Base-by-base conservation (phyloP, 2,797 vertebrate species). In the Hippopotamyrus pictus region DNA sequence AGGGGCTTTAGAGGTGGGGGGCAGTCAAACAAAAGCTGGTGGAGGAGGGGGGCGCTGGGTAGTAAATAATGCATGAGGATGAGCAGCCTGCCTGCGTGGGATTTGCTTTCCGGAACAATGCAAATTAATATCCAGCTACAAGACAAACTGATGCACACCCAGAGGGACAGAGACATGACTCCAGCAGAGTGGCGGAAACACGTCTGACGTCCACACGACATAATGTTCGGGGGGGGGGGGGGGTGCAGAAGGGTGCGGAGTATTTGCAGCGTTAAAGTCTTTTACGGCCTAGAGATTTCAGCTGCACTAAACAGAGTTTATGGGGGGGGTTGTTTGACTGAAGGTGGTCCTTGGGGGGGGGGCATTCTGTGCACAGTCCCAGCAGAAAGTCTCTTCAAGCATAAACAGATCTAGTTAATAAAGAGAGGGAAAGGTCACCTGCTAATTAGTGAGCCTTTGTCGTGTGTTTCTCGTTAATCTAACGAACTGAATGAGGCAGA, bases 41-140 rank as follows among this genome's bases (percentile, higher is more conserved):
- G 25, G 46, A 37, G 14, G 53, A 25, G 5, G 37, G 12, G 62
- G 79, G 0, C 0, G 41, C 79, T 59, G 82, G 44, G 65, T 76
- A 73, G 88, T 83, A 82, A 89, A 89, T 90, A 92, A 88, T 87
- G 90, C 83, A 91, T 87, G 53, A 90, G 33, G 37, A 14, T 83
- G 62, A 89, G 57, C 59, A 50, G 90, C 88, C 25, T 53, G 90
- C 88, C 33, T 73, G 79, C 54, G 46, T 65, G 79, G 79, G 82
- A 33, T 85, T 62, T 73, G 85, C 33, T 84, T 90, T 88, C 62
- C 83, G 69, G 17, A 82, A n/a, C 59, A 29, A 90, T 87, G 90
- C 89, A 57, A 88, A 90, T 82, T 85, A 88, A 37, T 22, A 25
- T 86, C 62, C 88, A 89, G 88, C 76, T 89, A 57, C 65, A 37